Evolutionary conservation across 2,888 invertebrate genomes (phyloP).

Genomic region (Plagiodera versicolora): DNA sequence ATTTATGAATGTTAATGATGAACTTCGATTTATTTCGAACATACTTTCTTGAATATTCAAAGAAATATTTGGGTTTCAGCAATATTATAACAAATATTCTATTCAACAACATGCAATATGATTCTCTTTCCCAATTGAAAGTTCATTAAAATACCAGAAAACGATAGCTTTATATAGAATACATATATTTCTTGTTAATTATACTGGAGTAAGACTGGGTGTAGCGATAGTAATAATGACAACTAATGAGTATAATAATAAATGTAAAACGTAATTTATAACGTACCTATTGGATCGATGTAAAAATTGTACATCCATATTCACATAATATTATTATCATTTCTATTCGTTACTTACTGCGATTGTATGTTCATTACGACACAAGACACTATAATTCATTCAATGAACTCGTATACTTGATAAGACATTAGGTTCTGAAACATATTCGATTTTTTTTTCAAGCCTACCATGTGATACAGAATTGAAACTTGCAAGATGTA

Average conservation of each 20-base stretch:
- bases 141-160: neutral
- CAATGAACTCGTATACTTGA: too few species aligned
- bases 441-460: constrained; percentile 8
- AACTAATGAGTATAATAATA: constrained; percentile 31
- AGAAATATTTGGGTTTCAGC: too few species aligned
- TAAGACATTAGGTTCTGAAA: constrained; percentile 22
- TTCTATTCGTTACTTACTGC: constrained; percentile 53
- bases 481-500: too few species aligned
- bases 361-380: constrained; percentile 52
- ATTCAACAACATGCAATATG: neutral
- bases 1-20: neutral
- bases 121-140: neutral
- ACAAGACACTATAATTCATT: too few species aligned
- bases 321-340: constrained; percentile 30
- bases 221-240: constrained; percentile 43
- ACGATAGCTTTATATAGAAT: constrained; percentile 27
- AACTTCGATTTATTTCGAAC: too few species aligned
- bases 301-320: constrained; percentile 30
- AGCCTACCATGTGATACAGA: neutral
- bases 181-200: constrained; percentile 30
- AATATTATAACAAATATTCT: too few species aligned
- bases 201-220: constrained; percentile 43
- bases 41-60: too few species aligned
- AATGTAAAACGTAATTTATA: constrained; percentile 39
- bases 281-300: constrained; percentile 38